These are phyloP conservation scores for Aphelinus certus DNA, from an alignment of 1,140 invertebrate genomes.

Conservation along the genomic window DNA sequence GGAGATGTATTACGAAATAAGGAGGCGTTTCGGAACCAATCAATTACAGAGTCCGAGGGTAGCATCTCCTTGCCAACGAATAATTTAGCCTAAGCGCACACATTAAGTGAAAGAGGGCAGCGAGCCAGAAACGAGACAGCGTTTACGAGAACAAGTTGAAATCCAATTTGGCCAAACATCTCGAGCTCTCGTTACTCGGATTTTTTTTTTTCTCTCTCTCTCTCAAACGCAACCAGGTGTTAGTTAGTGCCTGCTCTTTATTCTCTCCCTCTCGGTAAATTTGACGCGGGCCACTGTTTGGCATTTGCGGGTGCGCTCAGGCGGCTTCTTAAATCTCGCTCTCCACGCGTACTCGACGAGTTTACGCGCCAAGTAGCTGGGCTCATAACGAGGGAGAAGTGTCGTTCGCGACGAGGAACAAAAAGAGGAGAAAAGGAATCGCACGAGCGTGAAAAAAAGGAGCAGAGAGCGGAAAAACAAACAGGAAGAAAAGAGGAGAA, in stretches of 20 bases:
- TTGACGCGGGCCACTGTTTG: not conserved
- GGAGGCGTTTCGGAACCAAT: slow-evolving; percentile 63
- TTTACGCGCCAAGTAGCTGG: not conserved
- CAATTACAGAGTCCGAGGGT: slow-evolving; percentile 60
- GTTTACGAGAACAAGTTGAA: slow-evolving; percentile 37
- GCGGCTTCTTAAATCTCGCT: slow-evolving; percentile 2
- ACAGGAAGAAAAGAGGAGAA: slow-evolving; percentile 19
- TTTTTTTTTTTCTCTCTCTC: too few relatives aligned
- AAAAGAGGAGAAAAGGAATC: slow-evolving; percentile 7
- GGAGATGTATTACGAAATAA: slow-evolving; percentile 61
- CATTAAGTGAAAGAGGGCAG: not conserved
- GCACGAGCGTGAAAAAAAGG: slow-evolving; percentile 10
- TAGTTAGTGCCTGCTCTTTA: not conserved
- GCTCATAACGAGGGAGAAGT: not conserved
- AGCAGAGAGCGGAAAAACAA: slow-evolving; percentile 5
- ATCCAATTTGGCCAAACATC: not conserved
- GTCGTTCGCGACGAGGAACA: not conserved
- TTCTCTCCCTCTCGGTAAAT: not conserved
- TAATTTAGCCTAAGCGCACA: slow-evolving; percentile 24
- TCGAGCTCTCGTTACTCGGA: not conserved
- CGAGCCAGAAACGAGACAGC: slow-evolving; percentile 36
- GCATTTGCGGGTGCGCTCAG: not conserved
- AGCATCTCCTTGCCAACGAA: slow-evolving; percentile 24
- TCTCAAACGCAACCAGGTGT: not conserved
- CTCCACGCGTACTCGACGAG: not conserved